phyloP scores from a whole-genome alignment of 2,888 invertebrate genomes.

The Euclidia mi region DNA sequence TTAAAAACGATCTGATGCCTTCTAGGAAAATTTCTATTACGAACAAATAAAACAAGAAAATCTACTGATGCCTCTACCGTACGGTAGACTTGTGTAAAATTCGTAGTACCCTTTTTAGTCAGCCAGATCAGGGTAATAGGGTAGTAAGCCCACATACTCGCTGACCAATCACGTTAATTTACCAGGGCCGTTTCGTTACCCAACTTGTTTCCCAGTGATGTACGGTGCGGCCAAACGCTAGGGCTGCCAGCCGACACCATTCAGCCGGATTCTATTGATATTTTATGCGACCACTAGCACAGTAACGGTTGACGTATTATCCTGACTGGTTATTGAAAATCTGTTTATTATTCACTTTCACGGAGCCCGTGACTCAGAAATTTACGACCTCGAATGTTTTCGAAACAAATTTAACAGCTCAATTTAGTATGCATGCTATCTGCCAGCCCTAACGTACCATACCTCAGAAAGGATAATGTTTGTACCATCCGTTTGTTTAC shows the following conservation, averaged over 20 bases:
- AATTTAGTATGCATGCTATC: background rate
- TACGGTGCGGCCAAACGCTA: slow-evolving; percentile 32
- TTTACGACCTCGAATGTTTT: too few species aligned
- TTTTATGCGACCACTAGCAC: slow-evolving; percentile 11
- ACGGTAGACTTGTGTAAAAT: slow-evolving; percentile 10
- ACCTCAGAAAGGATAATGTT: slow-evolving; percentile 29
- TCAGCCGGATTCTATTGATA: background rate
- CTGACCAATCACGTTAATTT: slow-evolving; percentile 52
- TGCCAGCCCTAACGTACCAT: slow-evolving; percentile 15
- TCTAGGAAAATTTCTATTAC: too few species aligned
- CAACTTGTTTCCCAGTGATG: slow-evolving; percentile 48
- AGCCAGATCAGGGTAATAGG: slow-evolving; percentile 33
- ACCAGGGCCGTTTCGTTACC: slow-evolving; percentile 40
- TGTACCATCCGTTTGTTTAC: slow-evolving; percentile 19
- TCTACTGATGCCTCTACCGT: too few species aligned
- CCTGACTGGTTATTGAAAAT: too few species aligned
- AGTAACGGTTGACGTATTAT: background rate
- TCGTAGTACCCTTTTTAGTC: slow-evolving; percentile 17
- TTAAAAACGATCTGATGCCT: too few species aligned
- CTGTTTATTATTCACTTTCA: too few species aligned
- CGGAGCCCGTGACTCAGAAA: too few species aligned
- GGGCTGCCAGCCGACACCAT: slow-evolving; percentile 25
- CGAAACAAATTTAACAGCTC: too few species aligned
- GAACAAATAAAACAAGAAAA: too few species aligned
- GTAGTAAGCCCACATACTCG: slow-evolving; percentile 34